These are phyloP conservation scores for Diabrotica balteata DNA, from an alignment of 2,888 invertebrate species.

Conservation along the genomic window DNA sequence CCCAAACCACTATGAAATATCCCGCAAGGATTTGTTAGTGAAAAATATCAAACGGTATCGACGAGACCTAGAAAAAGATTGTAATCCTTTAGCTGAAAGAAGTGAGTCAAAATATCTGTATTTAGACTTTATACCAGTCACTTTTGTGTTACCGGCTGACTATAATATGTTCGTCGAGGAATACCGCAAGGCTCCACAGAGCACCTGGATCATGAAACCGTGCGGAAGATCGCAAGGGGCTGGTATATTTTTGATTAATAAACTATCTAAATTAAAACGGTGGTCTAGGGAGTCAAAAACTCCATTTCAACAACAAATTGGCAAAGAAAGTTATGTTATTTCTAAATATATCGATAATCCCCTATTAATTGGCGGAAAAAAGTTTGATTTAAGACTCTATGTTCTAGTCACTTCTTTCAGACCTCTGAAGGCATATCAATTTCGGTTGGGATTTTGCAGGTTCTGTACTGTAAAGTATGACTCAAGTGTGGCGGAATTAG, in stretches of 20 bases:
- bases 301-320: conserved; percentile 82
- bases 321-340: conserved; percentile 93
- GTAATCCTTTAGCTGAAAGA: conserved; percentile 85
- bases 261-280: conserved; percentile 89
- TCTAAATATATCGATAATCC: conserved; percentile 95
- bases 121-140: conserved; percentile 91
- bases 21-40: conserved; percentile 93
- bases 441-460: conserved; percentile 91
- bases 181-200: conserved; percentile 90
- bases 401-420: conserved; percentile 93
- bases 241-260: conserved; percentile 96
- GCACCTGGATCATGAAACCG: conserved; percentile 98
- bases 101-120: conserved; percentile 80
- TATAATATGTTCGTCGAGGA: conserved; percentile 98
- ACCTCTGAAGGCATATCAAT: conserved; percentile 91
- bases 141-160: conserved; percentile 93
- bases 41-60: conserved; percentile 95
- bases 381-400: conserved; percentile 92
- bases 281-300: conserved; percentile 89
- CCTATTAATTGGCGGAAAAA: conserved; percentile 92
- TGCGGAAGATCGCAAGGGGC: conserved; percentile 93
- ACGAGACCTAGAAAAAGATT: conserved; percentile 90
- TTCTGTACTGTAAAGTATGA: conserved; percentile 97
- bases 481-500: conserved; percentile 83
- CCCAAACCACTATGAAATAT: conserved; percentile 94